Evolutionary conservation across 2,888 invertebrate species (phyloP).

Genomic region (Hirudinaria manillensis): DNA sequence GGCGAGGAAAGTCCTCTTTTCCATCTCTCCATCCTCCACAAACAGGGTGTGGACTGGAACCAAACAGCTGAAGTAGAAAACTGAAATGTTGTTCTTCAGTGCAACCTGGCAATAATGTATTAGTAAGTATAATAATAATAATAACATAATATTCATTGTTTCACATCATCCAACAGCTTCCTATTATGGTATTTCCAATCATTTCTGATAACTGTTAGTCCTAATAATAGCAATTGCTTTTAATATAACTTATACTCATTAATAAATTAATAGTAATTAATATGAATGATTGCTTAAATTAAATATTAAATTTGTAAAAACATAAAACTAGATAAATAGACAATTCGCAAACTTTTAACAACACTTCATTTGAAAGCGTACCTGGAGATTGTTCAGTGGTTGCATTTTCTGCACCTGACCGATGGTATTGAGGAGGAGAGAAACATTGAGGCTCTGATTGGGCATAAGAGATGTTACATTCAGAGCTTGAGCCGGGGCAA

Average conservation of each 20-base stretch:
- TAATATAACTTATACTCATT: too few relatives aligned
- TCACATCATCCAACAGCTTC: too few relatives aligned
- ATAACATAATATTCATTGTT: too few relatives aligned
- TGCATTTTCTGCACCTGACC: conserved; percentile 96
- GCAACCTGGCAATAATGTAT: conserved; percentile 66
- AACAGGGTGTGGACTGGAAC: conserved; percentile 88
- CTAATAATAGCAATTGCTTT: too few relatives aligned
- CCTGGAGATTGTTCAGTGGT: conserved; percentile 88
- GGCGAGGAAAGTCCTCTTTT: conserved; percentile 90
- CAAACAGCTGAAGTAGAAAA: conserved; percentile 91
- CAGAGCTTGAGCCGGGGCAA: conserved; percentile 77
- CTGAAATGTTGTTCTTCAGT: conserved; percentile 95
- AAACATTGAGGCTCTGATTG: conserved; percentile 71
- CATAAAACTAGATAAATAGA: too few relatives aligned
- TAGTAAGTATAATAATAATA: neutral
- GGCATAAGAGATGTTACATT: conserved; percentile 72
- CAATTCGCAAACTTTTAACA: too few relatives aligned
- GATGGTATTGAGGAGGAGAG: conserved; percentile 67
- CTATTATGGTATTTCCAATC: too few relatives aligned
- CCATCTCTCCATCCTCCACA: conserved; percentile 91
- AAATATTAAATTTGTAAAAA: too few relatives aligned
- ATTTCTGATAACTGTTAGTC: too few relatives aligned
- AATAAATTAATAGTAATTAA: too few relatives aligned
- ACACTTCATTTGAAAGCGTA: conserved; percentile 42
- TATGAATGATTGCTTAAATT: too few relatives aligned